These are phyloP conservation scores for Mesocricetus auratus DNA, from an alignment of 2,113 vertebrate species.

Conservation along the genomic window DNA sequence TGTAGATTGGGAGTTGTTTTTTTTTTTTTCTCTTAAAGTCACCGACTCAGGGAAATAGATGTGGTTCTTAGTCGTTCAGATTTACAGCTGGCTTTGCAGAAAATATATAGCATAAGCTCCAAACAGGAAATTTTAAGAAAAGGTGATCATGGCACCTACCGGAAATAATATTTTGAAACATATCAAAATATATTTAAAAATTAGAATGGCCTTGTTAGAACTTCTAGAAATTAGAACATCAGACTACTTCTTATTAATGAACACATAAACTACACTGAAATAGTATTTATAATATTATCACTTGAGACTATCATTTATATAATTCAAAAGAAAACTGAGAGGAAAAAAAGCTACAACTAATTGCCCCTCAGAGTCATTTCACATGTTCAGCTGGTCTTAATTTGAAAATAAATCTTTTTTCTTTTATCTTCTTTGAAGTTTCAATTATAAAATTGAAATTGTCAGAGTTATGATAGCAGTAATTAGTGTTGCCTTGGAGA, in stretches of 20 bases:
- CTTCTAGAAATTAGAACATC: neutral
- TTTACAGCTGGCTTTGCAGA: neutral
- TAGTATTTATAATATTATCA: neutral
- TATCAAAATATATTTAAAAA: slow-evolving; percentile 26
- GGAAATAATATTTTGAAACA: slow-evolving; percentile 60
- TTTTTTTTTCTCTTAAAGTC: slow-evolving; percentile 36
- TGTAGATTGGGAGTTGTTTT: slow-evolving; percentile 58
- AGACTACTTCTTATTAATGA: neutral
- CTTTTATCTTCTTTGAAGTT: neutral
- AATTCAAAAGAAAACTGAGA: neutral
- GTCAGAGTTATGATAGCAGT: neutral
- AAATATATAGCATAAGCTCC: slow-evolving; percentile 49
- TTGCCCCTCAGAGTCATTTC: neutral
- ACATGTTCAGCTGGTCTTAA: neutral
- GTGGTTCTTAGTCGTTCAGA: fast-evolving
- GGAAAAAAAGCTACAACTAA: neutral
- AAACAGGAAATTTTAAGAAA: neutral
- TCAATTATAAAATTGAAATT: neutral
- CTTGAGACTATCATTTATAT: neutral
- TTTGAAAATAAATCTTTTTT: neutral
- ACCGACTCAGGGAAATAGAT: neutral
- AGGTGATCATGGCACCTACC: slow-evolving; percentile 43
- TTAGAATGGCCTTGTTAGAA: slow-evolving; percentile 39
- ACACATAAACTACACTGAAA: neutral
- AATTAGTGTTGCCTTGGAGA: neutral